phyloP scores from a whole-genome alignment of 2,888 invertebrate species.

The Mesorhabditis belari region DNA sequence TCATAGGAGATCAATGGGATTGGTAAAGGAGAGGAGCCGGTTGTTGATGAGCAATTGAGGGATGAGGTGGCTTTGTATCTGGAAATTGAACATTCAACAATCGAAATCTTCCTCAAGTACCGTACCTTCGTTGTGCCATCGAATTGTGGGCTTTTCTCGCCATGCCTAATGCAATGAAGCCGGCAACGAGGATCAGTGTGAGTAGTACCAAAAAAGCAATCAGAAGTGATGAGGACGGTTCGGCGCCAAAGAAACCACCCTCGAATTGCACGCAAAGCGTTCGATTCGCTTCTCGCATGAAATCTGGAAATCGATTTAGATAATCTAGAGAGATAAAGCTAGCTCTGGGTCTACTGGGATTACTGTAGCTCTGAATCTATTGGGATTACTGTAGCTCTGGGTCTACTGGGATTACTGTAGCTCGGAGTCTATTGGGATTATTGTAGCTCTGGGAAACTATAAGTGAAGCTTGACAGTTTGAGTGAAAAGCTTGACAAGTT shows the following conservation, averaged over 20 bases:
- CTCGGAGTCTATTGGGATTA: too few relatives aligned
- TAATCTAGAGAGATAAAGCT: too few relatives aligned
- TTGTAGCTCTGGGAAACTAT: too few relatives aligned
- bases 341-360: too few relatives aligned
- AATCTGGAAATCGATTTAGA: constrained; percentile 37
- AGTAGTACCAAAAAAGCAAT: constrained; percentile 19
- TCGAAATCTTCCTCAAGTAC: too few relatives aligned
- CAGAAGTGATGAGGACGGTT: constrained; percentile 24
- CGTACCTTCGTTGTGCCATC: constrained; percentile 27
- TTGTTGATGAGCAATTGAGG: constrained; percentile 43
- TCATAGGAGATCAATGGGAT: constrained; percentile 58
- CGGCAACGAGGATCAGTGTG: constrained; percentile 19
- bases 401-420: too few relatives aligned
- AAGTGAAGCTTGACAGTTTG: too few relatives aligned
- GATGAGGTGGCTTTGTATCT: constrained; percentile 37
- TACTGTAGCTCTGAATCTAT: too few relatives aligned
- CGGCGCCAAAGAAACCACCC: constrained; percentile 42
- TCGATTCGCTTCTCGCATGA: constrained; percentile 28
- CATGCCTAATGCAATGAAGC: constrained; percentile 19
- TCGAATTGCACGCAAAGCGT: constrained; percentile 36
- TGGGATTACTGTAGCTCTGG: too few relatives aligned
- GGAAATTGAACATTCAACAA: background rate
- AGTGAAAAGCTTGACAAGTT: too few relatives aligned
- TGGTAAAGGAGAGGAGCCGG: constrained; percentile 39
- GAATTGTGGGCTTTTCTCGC: constrained; percentile 23